Evolutionary conservation across 1,140 invertebrate genomes (phyloP), one percentile per base, ranked within the genome.

Genomic region (Drosophila repleta): DNA sequence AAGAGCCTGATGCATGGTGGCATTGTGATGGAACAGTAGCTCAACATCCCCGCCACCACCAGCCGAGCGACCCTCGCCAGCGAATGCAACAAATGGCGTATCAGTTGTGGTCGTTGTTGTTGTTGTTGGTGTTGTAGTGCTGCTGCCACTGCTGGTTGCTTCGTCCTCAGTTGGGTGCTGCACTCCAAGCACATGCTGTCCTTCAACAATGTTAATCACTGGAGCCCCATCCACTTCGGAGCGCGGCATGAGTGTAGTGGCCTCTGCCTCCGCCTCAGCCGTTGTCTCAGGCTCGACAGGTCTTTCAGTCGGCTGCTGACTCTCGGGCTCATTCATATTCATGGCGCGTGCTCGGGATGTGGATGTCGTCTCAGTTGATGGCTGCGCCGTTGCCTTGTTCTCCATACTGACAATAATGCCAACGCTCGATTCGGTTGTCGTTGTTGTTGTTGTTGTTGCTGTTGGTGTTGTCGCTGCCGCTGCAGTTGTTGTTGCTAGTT

Each of bases 191-290:
- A 56, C 52, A 79, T 84, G 80, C 58, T 84, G 76, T 87, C 84
- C 89, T 90, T 90, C 90, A 69, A 90, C 71, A 72, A 90, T 87
- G 72, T 76, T 83, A 80, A 90, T 83, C 72, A 90, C 81, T 76
- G 82, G 32, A 20, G 46, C 65, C 45, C 37, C 66, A 26, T 53
- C 62, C 46, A 58, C 53, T 49, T 58, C 65, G 29, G 45, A 65
- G 24, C 77, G 62, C 41, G 63, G 64, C 62, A 74, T 64, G 35
- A 81, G 79, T 29, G 84, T 82, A 32, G 78, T 77, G 26, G 58
- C 65, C 46, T 52, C 67, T 20, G 65, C 32, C 57, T 46, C 71
- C n/a, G 53, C 20, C 51, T 65, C 79, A 13, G 58, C 21, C 24
- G 78, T 62, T 62, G 65, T 24, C 48, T 61, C 51, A 0, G 48